phyloP scores from a whole-genome alignment of 2,113 vertebrate species.

The Varanus salvator region DNA sequence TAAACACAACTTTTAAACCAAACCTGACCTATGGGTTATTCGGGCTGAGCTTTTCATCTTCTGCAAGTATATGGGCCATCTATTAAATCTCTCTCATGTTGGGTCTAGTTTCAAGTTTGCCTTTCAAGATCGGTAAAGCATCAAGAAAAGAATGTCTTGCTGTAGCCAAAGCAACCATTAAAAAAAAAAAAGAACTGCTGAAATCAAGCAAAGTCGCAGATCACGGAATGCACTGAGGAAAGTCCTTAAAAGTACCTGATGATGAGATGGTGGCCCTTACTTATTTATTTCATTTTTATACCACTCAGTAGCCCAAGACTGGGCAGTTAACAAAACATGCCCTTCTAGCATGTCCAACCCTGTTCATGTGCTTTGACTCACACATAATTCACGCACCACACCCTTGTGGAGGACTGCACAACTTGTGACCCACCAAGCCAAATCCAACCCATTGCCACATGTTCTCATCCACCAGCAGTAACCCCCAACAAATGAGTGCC shows the following conservation, averaged over 20 bases:
- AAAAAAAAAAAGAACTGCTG: neutral
- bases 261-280: slow-evolving; percentile 17
- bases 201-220: neutral
- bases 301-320: too few relatives aligned
- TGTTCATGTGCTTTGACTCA: slow-evolving; percentile 12
- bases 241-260: neutral
- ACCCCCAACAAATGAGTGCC: too few relatives aligned
- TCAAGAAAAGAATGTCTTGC: slow-evolving; percentile 46
- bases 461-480: neutral
- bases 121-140: slow-evolving; percentile 22
- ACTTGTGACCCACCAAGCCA: neutral
- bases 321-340: neutral
- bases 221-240: neutral
- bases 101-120: slow-evolving; percentile 14
- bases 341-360: slow-evolving; percentile 37
- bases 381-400: neutral
- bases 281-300: too few relatives aligned
- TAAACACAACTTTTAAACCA: neutral
- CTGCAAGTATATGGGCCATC: neutral
- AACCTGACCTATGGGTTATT: neutral
- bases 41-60: neutral
- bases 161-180: neutral
- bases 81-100: slow-evolving; percentile 3
- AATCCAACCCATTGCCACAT: neutral
- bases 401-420: neutral